Percentiles rank a stretch among this genome's conserved stretches.
Conservation (phyloP, 2,888 invertebrate genomes). For the Drosophila birchii region DNA sequence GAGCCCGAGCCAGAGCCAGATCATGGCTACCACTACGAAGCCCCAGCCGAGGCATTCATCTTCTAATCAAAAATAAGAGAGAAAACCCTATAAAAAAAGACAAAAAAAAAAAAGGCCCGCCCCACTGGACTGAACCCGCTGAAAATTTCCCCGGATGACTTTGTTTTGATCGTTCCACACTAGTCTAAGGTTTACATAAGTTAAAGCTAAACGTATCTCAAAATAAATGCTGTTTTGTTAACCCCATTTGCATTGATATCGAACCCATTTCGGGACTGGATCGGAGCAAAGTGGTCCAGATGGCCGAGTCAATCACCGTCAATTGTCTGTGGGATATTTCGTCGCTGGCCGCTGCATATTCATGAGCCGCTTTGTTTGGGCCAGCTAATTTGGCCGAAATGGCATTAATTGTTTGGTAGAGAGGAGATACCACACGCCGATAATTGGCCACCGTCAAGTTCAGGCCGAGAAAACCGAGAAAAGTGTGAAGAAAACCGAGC, state of each 20-base stretch:
- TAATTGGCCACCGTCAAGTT: slow-evolving; percentile 70
- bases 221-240: slow-evolving; percentile 72
- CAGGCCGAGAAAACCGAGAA: slow-evolving; percentile 67
- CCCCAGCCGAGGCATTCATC: slow-evolving; percentile 59
- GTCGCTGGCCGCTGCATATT: slow-evolving; percentile 61
- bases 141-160: slow-evolving; percentile 31
- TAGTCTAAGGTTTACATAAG: slow-evolving; percentile 57
- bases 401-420: slow-evolving; percentile 56
- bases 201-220: slow-evolving; percentile 42
- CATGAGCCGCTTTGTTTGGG: slow-evolving; percentile 55
- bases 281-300: slow-evolving; percentile 21
- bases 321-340: slow-evolving; percentile 62
- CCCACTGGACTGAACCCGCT: slow-evolving; percentile 24
- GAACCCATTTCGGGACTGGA: slow-evolving; percentile 11
- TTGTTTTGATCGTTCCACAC: slow-evolving; percentile 33
- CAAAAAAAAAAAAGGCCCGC: background rate
- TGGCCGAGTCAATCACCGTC: slow-evolving; percentile 61
- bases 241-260: slow-evolving; percentile 48
- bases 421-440: slow-evolving; percentile 45
- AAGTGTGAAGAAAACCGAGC: slow-evolving; percentile 69
- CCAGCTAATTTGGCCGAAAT: slow-evolving; percentile 55
- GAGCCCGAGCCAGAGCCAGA: slow-evolving; percentile 52
- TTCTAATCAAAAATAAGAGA: slow-evolving; percentile 48
- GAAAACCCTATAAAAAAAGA: slow-evolving; percentile 1
- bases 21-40: slow-evolving; percentile 70